Base-by-base conservation (phyloP, 2,888 invertebrate genomes). In the Aphidius colemani region DNA sequence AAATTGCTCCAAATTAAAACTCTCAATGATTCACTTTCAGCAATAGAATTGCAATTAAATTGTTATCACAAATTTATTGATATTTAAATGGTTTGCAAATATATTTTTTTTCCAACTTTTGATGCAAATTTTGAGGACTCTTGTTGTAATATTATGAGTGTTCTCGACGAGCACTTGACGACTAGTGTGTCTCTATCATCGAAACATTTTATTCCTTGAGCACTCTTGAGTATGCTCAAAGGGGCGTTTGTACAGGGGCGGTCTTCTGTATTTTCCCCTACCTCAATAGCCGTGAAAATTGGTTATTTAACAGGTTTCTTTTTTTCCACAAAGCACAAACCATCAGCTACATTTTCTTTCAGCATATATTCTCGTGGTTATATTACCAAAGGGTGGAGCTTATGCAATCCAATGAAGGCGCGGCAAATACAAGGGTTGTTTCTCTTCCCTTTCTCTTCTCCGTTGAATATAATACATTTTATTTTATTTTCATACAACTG, bases 121-220 rank as follows among this genome's bases (percentile, higher is more conserved):
- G 30, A 30, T 30, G 13, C 2, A 30, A 30, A 67, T 67, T 66
- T 70, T 70, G 69, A 74, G 74, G 72, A 72, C 73, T 71, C 51
- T 71, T 71, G 74, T 75, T 77, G 74, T 78, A 75, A 66, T 77
- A 77, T 78, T 78, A 74, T 67, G 78, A 80, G 80, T 77, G 78
- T 80, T 75, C 81, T 81, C 81, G 77, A 79, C 81, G 81, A 81
- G 71, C 80, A 82, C 81, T 82, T 80, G 78, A 81, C 78, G 76
- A 70, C 78, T 80, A 80, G 81, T 81, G 80, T 78, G 65, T 75
- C 74, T 74, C 78, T 78, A 76, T 75, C 76, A 74, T 72, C 74
- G 76, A 69, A 70, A 73, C 67, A 75, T 73, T 75, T 74, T 74
- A 70, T 67, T 67, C 72, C 74, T 78, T 75, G 72, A 79, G 79